Percentiles rank a stretch among this genome's conserved stretches.
Conservation (phyloP, 2,888 invertebrate genomes). For the Odontocolon sp. region DNA sequence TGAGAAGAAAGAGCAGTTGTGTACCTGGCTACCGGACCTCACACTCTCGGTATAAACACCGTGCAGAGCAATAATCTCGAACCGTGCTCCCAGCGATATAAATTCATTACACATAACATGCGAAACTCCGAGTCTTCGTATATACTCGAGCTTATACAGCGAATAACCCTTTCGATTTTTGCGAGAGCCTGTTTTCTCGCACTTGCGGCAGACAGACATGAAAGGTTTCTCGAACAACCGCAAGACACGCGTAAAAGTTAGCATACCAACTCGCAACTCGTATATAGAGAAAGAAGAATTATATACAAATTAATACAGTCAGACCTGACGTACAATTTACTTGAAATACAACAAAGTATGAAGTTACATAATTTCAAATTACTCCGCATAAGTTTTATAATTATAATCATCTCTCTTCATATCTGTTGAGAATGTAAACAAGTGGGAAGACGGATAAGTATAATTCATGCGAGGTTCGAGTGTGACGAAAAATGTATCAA, state of each 20-base stretch:
- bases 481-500: too few relatives aligned
- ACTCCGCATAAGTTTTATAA: too few relatives aligned
- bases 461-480: too few relatives aligned
- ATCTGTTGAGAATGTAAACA: too few relatives aligned
- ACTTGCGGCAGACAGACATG: not conserved
- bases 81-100: slow-evolving; percentile 58
- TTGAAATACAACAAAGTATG: too few relatives aligned
- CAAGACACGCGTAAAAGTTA: slow-evolving; percentile 26
- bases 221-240: too few relatives aligned
- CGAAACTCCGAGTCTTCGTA: slow-evolving; percentile 34
- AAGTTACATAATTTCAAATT: too few relatives aligned
- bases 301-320: too few relatives aligned
- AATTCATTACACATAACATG: slow-evolving; percentile 62
- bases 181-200: slow-evolving; percentile 1
- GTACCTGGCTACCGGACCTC: slow-evolving; percentile 31
- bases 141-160: too few relatives aligned
- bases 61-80: slow-evolving; percentile 53
- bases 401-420: too few relatives aligned
- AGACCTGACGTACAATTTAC: too few relatives aligned
- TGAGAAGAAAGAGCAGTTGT: not conserved
- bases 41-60: slow-evolving; percentile 35
- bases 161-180: slow-evolving; percentile 30
- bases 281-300: not conserved
- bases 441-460: too few relatives aligned
- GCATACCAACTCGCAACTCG: slow-evolving; percentile 1